phyloP scores from a whole-genome alignment of 2,797 vertebrate genomes.

The Macrochelys suwanniensis region DNA sequence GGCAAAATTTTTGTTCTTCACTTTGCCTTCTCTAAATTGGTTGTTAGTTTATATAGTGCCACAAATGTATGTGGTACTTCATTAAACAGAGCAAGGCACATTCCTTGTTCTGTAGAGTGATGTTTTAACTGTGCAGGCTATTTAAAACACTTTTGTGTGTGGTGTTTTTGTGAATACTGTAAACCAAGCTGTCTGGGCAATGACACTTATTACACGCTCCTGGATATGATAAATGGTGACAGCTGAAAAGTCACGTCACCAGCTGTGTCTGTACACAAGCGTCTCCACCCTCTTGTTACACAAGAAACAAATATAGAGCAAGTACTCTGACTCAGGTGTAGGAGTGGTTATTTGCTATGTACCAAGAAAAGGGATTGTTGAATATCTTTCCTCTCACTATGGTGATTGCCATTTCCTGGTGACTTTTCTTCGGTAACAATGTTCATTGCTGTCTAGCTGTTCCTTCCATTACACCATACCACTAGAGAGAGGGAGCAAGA shows the following conservation, averaged over 20 bases:
- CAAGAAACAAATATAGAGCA: not conserved
- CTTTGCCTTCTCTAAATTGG: not conserved
- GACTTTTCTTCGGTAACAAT: not conserved
- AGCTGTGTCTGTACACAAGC: rapidly evolving
- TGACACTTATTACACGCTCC: not conserved
- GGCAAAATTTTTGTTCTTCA: not conserved
- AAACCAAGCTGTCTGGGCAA: not conserved
- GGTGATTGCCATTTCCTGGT: constrained; percentile 36
- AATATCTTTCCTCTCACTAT: constrained; percentile 21
- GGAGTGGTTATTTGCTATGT: not conserved
- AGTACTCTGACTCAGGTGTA: not conserved
- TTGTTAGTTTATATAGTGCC: not conserved
- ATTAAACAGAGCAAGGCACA: not conserved
- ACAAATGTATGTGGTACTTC: not conserved
- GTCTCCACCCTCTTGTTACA: not conserved
- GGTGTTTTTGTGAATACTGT: not conserved
- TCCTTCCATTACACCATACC: constrained; percentile 14
- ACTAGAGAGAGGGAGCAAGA: constrained; percentile 36
- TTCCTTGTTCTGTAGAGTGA: not conserved
- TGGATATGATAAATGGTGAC: not conserved
- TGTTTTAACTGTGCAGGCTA: not conserved
- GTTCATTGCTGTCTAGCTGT: not conserved
- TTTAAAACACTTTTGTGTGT: not conserved
- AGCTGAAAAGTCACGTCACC: not conserved
- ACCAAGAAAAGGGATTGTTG: not conserved